Conservation (phyloP, 1,140 invertebrate species). For the Platorchestia sp. region DNA sequence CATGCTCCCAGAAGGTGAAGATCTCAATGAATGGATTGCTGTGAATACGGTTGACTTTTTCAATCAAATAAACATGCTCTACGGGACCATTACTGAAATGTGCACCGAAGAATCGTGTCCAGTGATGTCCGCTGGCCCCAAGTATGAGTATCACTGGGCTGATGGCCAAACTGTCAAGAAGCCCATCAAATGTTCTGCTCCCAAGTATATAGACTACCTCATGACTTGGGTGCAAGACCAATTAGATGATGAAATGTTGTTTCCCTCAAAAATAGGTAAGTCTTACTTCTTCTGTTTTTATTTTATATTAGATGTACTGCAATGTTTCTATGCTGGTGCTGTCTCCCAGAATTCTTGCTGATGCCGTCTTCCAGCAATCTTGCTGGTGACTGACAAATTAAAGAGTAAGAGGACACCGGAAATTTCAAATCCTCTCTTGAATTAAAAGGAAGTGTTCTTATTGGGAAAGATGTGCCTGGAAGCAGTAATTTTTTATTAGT, state of each 20-base stretch:
- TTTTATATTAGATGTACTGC: too few relatives aligned
- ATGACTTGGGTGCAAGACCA: conserved; percentile 99
- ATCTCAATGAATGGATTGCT: conserved; percentile 99
- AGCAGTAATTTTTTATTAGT: too few relatives aligned
- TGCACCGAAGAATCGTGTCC: conserved; percentile 98
- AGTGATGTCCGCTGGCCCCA: conserved; percentile 91
- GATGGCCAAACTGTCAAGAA: conserved; percentile 99
- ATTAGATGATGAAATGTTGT: conserved; percentile 97
- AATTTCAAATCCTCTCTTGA: too few relatives aligned
- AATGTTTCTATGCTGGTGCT: too few relatives aligned
- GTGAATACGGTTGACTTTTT: conserved; percentile 89
- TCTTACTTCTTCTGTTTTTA: not conserved
- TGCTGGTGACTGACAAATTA: too few relatives aligned
- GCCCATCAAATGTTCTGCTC: conserved; percentile 98
- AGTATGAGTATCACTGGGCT: conserved; percentile 99
- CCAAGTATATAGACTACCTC: conserved; percentile 99
- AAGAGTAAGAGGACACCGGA: too few relatives aligned
- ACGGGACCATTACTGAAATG: conserved; percentile 99
- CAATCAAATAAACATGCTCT: conserved; percentile 95
- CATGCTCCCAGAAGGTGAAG: conserved; percentile 97
- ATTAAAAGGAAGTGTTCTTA: too few relatives aligned
- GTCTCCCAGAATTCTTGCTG: too few relatives aligned
- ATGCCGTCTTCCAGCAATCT: too few relatives aligned
- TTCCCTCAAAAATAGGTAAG: conserved; percentile 98
- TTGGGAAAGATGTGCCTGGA: too few relatives aligned